Evolutionary conservation across 2,113 vertebrate genomes (phyloP).

Genomic region (Saccopteryx bilineata): DNA sequence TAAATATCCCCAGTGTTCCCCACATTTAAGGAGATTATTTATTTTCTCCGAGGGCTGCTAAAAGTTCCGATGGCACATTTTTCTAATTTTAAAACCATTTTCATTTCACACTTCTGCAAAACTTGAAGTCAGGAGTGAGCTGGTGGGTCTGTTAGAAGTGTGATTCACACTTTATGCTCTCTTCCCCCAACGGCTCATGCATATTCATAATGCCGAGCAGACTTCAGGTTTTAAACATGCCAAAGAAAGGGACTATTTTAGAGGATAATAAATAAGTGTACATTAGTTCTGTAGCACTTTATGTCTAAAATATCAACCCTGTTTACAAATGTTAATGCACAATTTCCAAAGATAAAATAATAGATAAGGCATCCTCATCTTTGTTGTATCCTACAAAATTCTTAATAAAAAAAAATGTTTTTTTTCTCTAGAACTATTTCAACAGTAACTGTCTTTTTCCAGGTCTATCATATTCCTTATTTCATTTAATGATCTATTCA

Average conservation of each 20-base stretch:
- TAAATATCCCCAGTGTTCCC: slow-evolving; percentile 84
- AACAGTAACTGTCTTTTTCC: background rate
- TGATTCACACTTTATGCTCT: slow-evolving; percentile 90
- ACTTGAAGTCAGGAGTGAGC: slow-evolving; percentile 89
- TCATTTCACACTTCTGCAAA: slow-evolving; percentile 90
- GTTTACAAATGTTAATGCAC: slow-evolving; percentile 79
- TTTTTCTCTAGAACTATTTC: background rate
- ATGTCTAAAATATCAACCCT: slow-evolving; percentile 75
- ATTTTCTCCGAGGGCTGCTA: slow-evolving; percentile 89
- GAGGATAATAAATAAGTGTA: slow-evolving; percentile 74
- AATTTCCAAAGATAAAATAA: slow-evolving; percentile 74
- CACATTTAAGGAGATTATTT: slow-evolving; percentile 88
- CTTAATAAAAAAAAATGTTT: background rate
- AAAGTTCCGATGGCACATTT: slow-evolving; percentile 90
- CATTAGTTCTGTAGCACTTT: slow-evolving; percentile 70
- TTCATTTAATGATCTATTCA: background rate
- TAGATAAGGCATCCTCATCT: slow-evolving; percentile 28
- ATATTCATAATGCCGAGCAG: slow-evolving; percentile 88
- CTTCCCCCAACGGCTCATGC: slow-evolving; percentile 87
- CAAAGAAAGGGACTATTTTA: slow-evolving; percentile 80
- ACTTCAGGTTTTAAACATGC: slow-evolving; percentile 83
- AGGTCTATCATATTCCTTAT: background rate
- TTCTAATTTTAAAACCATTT: slow-evolving; percentile 91
- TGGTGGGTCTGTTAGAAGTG: slow-evolving; percentile 90
- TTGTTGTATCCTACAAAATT: slow-evolving; percentile 45